Base-by-base conservation (phyloP, 2,797 vertebrate genomes). In the Pseudopleuronectes americanus region DNA sequence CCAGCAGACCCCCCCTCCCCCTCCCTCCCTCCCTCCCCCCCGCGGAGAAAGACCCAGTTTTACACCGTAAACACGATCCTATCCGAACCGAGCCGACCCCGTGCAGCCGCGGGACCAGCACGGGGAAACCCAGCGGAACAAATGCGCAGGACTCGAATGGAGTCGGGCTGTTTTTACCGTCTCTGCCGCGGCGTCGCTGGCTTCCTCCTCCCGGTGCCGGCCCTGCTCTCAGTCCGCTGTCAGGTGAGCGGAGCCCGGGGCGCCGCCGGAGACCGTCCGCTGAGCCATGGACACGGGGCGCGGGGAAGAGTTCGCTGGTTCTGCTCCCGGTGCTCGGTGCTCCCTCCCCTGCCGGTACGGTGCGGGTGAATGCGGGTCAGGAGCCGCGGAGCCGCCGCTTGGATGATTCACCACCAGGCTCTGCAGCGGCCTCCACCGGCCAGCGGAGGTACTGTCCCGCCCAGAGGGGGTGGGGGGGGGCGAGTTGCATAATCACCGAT, bases 321-420 rank as follows among this genome's bases (percentile, higher is more conserved):
- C 57, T 70, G 71, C 66, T 71, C 3, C 58, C 58, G 45, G 51
- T 23, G 73, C 67, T 79, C 77, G 72, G 79, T 83, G 84, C 87
- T 80, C 86, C 76, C 76, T 24, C 49, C 45, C 49, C 28, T 51
- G 77, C 75, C 74, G 67, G 81, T 81, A 80, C 77, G 76, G 89
- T 77, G 74, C 69, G 84, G 83, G 80, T 83, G 84, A 89, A 89
- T 85, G 87, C 89, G 81, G 91, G 91, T 92, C 91, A 89, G 84
- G 57, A 79, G 74, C 51, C 79, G 74, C 43, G 6, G 60, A 71
- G 78, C 51, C 33, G 33, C 81, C 49, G 63, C 17, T 45, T 38
- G 36, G 52, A 54, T 1, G 74, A 19, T 49, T 23, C 52, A 3
- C 57, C 57, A 4, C 0, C n/a, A 19, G 60, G 68, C 41, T 57